Evolutionary conservation across 2,113 vertebrate genomes (phyloP).

Genomic region (Sceloporus undulatus): DNA sequence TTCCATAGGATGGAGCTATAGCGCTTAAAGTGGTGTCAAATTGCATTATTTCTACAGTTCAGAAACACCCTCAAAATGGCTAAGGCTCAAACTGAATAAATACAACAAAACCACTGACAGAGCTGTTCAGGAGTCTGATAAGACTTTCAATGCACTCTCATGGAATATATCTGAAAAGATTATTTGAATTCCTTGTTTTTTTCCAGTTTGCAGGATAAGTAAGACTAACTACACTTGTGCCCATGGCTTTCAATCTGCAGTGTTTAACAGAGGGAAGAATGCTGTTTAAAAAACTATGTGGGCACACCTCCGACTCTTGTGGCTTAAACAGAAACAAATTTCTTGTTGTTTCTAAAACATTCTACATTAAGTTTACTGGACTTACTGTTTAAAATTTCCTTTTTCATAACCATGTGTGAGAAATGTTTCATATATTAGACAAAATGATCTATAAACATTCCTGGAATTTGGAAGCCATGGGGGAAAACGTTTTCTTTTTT

Average conservation of each 20-base stretch:
- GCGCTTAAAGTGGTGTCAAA: too few relatives aligned
- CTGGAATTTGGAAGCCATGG: too few relatives aligned
- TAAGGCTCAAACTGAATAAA: not conserved
- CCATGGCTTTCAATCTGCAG: constrained; percentile 8
- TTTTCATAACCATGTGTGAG: not conserved
- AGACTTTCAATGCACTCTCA: not conserved
- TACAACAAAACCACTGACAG: not conserved
- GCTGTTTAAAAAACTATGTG: too few relatives aligned
- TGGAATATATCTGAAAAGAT: not conserved
- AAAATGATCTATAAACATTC: not conserved
- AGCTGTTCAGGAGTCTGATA: not conserved
- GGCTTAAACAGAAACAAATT: too few relatives aligned
- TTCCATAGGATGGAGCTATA: too few relatives aligned
- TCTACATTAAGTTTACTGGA: too few relatives aligned
- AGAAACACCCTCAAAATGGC: too few relatives aligned
- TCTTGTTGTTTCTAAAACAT: too few relatives aligned
- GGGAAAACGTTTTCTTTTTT: not conserved
- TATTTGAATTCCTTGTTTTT: not conserved
- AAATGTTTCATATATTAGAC: too few relatives aligned
- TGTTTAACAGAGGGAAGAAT: not conserved
- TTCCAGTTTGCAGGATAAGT: not conserved
- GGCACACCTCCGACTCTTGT: too few relatives aligned
- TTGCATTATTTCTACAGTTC: too few relatives aligned
- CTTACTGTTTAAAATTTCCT: too few relatives aligned
- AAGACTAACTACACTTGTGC: not conserved